Conservation (phyloP, 1,140 invertebrate species). For the Drosophila varians region DNA sequence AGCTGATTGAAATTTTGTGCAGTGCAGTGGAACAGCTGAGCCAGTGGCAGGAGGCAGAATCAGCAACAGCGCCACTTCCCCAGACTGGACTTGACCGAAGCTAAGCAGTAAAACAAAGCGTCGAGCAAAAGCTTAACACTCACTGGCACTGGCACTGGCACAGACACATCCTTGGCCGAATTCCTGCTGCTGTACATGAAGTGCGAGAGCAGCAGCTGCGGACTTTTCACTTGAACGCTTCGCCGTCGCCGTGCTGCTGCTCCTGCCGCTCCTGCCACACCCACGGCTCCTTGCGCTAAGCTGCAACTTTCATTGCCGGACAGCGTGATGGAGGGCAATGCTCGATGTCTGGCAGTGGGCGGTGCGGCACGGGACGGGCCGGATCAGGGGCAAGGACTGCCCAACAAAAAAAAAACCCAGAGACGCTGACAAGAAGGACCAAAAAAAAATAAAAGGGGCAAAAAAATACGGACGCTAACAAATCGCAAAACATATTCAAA, state of each 20-base stretch:
- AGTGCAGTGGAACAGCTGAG: not conserved
- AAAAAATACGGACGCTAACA: slow-evolving; percentile 43
- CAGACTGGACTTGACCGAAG: slow-evolving; percentile 57
- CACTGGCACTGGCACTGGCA: slow-evolving; percentile 3
- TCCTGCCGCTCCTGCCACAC: not conserved
- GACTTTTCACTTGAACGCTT: slow-evolving; percentile 58
- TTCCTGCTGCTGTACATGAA: slow-evolving; percentile 27
- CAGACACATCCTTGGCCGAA: not conserved
- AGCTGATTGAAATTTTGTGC: no score
- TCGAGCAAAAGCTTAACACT: slow-evolving; percentile 64
- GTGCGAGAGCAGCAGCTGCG: slow-evolving; percentile 53
- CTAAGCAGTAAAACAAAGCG: slow-evolving; percentile 76
- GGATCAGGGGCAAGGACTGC: slow-evolving; percentile 3
- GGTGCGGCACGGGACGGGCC: no score
- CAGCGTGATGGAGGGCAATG: slow-evolving; percentile 39
- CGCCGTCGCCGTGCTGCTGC: slow-evolving; percentile 1
- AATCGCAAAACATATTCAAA: slow-evolving; percentile 61
- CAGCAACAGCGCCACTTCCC: slow-evolving; percentile 16
- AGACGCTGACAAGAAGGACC: not conserved
- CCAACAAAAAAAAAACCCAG: not conserved
- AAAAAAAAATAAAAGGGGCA: not conserved
- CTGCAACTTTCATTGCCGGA: slow-evolving; percentile 57
- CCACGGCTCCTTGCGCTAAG: slow-evolving; percentile 29
- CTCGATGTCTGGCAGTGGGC: slow-evolving; percentile 15
- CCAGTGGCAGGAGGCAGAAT: slow-evolving; percentile 14